A percentile compares a stretch with the other conserved stretches of the same genome.
Evolutionary conservation across 2,113 vertebrate species (phyloP).

Genomic region (Deroptyus accipitrinus): DNA sequence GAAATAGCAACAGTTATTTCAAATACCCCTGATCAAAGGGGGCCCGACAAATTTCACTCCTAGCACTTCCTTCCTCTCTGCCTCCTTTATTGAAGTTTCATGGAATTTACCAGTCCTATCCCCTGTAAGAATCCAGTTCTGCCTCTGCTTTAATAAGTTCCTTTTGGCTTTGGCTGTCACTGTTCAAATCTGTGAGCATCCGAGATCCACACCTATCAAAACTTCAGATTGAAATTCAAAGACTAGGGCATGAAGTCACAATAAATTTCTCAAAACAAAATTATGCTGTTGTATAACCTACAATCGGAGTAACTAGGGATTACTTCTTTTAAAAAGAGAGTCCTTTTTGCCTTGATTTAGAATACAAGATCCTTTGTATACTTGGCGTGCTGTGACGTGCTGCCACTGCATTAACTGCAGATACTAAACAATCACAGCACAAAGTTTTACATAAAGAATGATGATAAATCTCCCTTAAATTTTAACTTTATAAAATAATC

Average conservation of each 20-base stretch:
- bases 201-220: neutral
- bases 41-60: neutral
- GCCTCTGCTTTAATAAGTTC: neutral
- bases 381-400: neutral
- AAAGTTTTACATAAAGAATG: neutral
- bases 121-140: neutral
- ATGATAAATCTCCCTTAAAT: neutral
- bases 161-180: neutral
- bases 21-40: neutral
- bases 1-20: neutral
- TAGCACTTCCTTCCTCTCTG: neutral
- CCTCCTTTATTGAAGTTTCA: neutral
- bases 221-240: conserved; percentile 8
- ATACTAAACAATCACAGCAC: neutral
- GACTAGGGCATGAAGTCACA: neutral
- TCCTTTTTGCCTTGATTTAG: neutral
- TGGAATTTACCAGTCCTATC: neutral
- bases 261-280: neutral
- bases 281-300: neutral
- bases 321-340: neutral
- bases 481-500: neutral
- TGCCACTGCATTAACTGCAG: neutral
- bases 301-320: neutral
- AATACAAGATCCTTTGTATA: neutral
- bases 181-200: neutral